These are phyloP conservation scores for Orchesella cincta DNA, from an alignment of 1,140 invertebrate genomes.

Conservation along the genomic window DNA sequence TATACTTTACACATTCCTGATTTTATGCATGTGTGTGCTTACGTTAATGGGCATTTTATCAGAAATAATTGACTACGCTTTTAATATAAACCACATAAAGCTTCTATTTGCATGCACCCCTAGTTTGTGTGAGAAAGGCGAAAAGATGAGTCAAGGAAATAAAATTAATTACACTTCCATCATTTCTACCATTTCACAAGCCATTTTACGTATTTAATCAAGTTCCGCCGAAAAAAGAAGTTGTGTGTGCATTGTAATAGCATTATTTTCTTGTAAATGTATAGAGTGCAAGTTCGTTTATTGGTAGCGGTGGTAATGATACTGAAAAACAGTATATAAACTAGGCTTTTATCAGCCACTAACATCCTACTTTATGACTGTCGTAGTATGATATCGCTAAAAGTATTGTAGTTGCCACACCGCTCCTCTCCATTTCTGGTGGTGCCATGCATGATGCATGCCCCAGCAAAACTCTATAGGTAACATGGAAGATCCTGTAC, in stretches of 20 bases:
- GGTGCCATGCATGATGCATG: not conserved
- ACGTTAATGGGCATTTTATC: no score
- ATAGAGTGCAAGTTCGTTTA: slow-evolving; percentile 11
- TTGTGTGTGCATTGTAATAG: not conserved
- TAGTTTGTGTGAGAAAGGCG: no score
- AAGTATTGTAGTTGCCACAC: not conserved
- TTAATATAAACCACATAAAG: no score
- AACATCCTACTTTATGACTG: slow-evolving; percentile 3
- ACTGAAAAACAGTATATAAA: not conserved
- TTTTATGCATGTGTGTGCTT: no score
- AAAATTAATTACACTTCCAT: not conserved
- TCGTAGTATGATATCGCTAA: slow-evolving; percentile 7
- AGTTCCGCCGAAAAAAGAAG: not conserved
- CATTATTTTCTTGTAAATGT: not conserved
- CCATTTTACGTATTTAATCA: not conserved
- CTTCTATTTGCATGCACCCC: no score
- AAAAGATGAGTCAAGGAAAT: not conserved
- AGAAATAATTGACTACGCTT: no score
- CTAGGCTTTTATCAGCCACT: not conserved
- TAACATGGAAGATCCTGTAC: not conserved
- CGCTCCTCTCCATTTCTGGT: not conserved
- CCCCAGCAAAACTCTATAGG: not conserved
- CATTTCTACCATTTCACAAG: not conserved
- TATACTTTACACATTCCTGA: no score
- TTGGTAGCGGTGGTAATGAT: not conserved